Conservation (phyloP, 2,888 invertebrate genomes). For the Calliopum simillimum region DNA sequence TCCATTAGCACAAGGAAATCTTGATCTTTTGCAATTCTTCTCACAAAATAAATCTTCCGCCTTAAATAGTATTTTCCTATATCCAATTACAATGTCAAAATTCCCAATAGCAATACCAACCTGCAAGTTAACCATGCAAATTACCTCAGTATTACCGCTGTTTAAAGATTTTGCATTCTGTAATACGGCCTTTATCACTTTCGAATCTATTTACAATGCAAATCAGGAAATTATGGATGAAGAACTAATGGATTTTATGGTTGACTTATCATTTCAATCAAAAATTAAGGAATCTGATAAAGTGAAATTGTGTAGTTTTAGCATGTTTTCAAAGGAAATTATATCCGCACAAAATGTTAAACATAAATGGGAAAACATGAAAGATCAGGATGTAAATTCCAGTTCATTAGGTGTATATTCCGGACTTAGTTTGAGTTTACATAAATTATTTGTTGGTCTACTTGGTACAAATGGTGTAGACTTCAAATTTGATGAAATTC, state of each 20-base stretch:
- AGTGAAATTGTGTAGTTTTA: conserved; percentile 51
- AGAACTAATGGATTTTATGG: conserved; percentile 43
- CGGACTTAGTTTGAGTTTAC: conserved; percentile 33
- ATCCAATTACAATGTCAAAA: conserved; percentile 36
- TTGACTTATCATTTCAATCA: conserved; percentile 49
- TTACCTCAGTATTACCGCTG: conserved; percentile 57
- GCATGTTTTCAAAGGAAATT: conserved; percentile 45
- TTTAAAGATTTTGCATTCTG: conserved; percentile 48
- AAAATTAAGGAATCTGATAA: conserved; percentile 37
- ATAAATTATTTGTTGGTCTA: conserved; percentile 43
- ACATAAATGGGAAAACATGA: conserved; percentile 45
- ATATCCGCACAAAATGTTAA: conserved; percentile 53
- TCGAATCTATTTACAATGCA: conserved; percentile 56
- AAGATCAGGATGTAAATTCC: conserved; percentile 42
- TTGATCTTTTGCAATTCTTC: conserved; percentile 45
- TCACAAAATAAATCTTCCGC: conserved; percentile 33
- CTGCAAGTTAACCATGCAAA: conserved; percentile 51
- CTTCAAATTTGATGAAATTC: conserved; percentile 45
- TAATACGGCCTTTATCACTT: conserved; percentile 53
- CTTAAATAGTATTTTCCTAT: conserved; percentile 38
- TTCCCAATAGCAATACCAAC: conserved; percentile 12
- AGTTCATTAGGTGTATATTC: conserved; percentile 43
- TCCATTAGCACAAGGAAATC: conserved; percentile 45
- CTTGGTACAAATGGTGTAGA: conserved; percentile 46
- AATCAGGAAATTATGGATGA: conserved; percentile 39